Conservation (phyloP, 2,888 invertebrate genomes). For the Trachelus stipa region DNA sequence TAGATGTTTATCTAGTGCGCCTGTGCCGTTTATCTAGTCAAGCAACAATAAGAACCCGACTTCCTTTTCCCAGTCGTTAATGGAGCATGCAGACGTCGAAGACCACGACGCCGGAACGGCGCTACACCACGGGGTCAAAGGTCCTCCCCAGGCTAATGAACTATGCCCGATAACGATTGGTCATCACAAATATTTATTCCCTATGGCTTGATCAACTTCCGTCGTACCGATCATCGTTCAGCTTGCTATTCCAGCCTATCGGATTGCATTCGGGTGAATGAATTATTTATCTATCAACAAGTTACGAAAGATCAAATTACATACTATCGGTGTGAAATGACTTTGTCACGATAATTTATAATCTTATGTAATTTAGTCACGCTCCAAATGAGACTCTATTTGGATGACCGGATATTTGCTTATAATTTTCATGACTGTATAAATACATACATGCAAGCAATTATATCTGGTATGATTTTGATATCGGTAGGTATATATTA, state of each 20-base stretch:
- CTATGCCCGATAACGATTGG: conserved; percentile 36
- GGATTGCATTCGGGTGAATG: background rate
- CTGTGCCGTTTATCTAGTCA: background rate
- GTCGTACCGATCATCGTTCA: too few relatives aligned
- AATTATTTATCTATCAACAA: background rate
- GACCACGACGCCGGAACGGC: background rate
- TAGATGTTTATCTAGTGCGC: background rate
- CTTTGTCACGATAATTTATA: background rate
- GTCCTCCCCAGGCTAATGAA: conserved; percentile 32
- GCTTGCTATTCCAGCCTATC: too few relatives aligned
- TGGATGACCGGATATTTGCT: background rate
- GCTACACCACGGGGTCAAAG: conserved; percentile 17
- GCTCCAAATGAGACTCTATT: background rate
- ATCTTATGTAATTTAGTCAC: background rate
- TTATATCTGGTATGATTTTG: too few relatives aligned
- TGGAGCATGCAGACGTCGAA: background rate
- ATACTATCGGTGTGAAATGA: background rate
- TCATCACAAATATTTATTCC: conserved; percentile 38
- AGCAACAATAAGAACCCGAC: background rate
- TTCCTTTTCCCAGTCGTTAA: background rate
- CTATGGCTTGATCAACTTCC: background rate
- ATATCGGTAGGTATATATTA: too few relatives aligned
- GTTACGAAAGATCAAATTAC: background rate
- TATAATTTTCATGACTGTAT: background rate
- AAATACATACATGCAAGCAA: background rate